These are phyloP conservation scores for Octomys mimax DNA, from an alignment of 2,797 vertebrate species.

Conservation along the genomic window DNA sequence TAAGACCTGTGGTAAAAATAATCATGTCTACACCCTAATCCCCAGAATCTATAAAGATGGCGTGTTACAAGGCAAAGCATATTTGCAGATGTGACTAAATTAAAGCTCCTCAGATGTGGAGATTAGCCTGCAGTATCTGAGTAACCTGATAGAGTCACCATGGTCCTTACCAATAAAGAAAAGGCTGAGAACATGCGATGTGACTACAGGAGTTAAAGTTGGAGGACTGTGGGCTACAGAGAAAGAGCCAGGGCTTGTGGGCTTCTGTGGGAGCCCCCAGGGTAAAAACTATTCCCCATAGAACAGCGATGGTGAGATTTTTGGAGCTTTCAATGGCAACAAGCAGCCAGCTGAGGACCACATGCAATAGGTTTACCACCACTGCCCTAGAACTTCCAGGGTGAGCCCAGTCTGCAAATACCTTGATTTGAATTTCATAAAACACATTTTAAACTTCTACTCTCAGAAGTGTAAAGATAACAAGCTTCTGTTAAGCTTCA, in stretches of 20 bases:
- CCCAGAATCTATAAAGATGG: background rate
- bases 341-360: background rate
- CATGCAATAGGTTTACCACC: background rate
- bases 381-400: background rate
- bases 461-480: background rate
- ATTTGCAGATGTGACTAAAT: background rate
- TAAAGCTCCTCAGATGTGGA: background rate
- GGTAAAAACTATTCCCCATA: background rate
- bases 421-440: background rate
- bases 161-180: background rate
- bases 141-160: background rate
- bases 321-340: background rate
- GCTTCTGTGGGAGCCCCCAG: background rate
- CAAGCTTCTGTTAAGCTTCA: background rate
- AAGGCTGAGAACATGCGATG: background rate
- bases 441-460: background rate
- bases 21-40: background rate
- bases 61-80: background rate
- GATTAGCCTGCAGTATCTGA: background rate
- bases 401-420: background rate
- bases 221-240: background rate
- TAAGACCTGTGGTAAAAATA: background rate
- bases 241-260: background rate
- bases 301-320: background rate
- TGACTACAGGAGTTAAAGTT: background rate